phyloP scores from a whole-genome alignment of 2,888 invertebrate species.

The Lepidocyrtinus sp. region DNA sequence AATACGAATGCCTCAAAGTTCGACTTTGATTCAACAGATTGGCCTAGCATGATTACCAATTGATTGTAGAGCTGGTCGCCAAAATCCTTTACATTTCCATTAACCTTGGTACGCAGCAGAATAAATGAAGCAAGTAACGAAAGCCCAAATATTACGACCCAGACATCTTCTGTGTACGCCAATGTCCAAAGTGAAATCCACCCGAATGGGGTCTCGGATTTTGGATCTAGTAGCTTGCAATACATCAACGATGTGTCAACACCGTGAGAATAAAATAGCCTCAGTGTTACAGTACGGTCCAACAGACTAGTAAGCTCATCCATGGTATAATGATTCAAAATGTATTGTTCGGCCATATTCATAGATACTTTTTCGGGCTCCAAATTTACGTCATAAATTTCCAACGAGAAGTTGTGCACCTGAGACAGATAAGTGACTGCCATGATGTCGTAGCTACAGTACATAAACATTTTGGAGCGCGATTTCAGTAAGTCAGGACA shows the following conservation, averaged over 20 bases:
- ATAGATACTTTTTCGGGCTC: neutral
- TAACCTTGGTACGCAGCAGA: neutral
- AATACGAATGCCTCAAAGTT: neutral
- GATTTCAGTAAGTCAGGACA: neutral
- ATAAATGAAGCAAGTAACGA: neutral
- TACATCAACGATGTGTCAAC: neutral
- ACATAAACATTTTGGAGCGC: neutral
- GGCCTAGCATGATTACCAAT: neutral
- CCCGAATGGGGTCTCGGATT: neutral
- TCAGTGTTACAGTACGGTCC: neutral
- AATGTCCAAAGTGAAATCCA: too few relatives aligned
- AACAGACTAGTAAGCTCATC: neutral
- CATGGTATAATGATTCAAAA: neutral
- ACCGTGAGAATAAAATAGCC: neutral
- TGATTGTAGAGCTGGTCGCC: neutral
- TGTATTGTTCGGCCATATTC: neutral
- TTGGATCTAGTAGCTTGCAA: neutral
- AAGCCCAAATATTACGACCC: neutral
- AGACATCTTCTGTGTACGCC: neutral
- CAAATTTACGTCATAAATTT: neutral
- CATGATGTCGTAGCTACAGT: neutral
- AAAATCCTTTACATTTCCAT: neutral
- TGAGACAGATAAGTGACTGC: neutral
- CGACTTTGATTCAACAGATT: neutral
- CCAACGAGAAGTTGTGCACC: neutral